Evolutionary conservation across 2,113 vertebrate genomes (phyloP), one percentile per base, ranked within the genome.

Genomic region (Electrona antarctica): DNA sequence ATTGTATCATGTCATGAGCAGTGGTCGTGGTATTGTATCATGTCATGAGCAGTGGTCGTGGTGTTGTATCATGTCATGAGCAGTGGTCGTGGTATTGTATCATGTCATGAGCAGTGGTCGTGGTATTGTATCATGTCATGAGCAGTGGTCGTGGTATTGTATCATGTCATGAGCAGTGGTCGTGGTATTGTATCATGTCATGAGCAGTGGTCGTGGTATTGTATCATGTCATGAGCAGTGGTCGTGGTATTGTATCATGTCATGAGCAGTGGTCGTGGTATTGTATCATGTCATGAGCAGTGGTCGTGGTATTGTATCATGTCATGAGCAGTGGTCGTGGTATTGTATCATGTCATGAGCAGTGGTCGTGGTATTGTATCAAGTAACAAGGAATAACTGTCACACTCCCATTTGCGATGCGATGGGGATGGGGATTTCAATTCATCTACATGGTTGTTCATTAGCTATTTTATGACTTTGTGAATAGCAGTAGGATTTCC

Each of bases 251-350:
- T 33, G 8, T 4, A 33, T 12, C 58, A 33, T 11, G 58, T 60
- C 21, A 60, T 60, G 58, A 41, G 33, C 33, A 41, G 33, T n/a
- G n/a, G n/a, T n/a, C n/a, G n/a, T n/a, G n/a, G n/a, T n/a, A n/a
- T n/a, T 33, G 8, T 4, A 33, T 12, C 58, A 33, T 11, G 58
- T 60, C 21, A 60, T 60, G 58, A 41, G 33, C 33, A 41, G 33
- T n/a, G n/a, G n/a, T n/a, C n/a, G n/a, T n/a, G n/a, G n/a, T n/a
- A n/a, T n/a, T 33, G 8, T 4, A 33, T 12, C 58, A 33, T 11
- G 58, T 60, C 21, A 60, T 60, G 58, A 41, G 33, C 33, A 41
- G 33, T n/a, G n/a, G n/a, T n/a, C n/a, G n/a, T n/a, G n/a, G n/a
- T n/a, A n/a, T n/a, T 33, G 8, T 4, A 33, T 12, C 58, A 33